These are phyloP conservation scores for Actinia equina DNA, from an alignment of 64 coral and sea anemone species.

Conservation along the genomic window DNA sequence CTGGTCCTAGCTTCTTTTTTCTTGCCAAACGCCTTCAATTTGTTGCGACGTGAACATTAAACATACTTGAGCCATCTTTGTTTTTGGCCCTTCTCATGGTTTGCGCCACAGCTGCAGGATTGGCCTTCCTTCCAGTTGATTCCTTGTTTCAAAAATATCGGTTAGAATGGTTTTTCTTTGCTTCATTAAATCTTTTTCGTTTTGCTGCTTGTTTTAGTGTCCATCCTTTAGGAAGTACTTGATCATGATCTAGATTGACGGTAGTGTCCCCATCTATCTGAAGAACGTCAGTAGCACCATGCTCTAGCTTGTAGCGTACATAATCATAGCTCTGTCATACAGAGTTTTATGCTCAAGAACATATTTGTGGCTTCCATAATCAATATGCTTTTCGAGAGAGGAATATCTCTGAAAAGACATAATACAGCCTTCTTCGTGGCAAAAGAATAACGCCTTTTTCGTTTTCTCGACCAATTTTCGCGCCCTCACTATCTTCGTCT, in stretches of 20 bases:
- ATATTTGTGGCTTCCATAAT: no score
- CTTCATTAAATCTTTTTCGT: slow-evolving; percentile 35
- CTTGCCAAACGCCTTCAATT: slow-evolving; percentile 14
- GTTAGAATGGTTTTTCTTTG: slow-evolving; percentile 49
- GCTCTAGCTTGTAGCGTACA: neutral
- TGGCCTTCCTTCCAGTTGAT: slow-evolving; percentile 37
- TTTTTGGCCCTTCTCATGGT: slow-evolving; percentile 28
- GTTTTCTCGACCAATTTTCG: no score
- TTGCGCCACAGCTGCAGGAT: slow-evolving; percentile 43
- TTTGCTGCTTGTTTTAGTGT: slow-evolving; percentile 62
- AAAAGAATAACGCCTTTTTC: no score
- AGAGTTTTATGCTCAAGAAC: no score
- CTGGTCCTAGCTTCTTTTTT: neutral
- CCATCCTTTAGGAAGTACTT: slow-evolving; percentile 41
- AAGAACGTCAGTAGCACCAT: neutral
- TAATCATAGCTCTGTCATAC: no score
- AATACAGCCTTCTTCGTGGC: no score
- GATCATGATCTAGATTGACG: no score
- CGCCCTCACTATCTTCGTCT: no score
- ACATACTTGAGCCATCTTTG: slow-evolving; percentile 21
- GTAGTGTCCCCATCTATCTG: neutral
- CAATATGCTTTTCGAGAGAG: no score
- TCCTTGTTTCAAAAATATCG: slow-evolving; percentile 39
- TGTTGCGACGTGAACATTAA: slow-evolving; percentile 28
- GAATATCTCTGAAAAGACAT: no score